A percentile compares a stretch with the other conserved stretches of the same genome.
Conservation (phyloP, 2,113 vertebrate genomes). For the Phyllostomus discolor region DNA sequence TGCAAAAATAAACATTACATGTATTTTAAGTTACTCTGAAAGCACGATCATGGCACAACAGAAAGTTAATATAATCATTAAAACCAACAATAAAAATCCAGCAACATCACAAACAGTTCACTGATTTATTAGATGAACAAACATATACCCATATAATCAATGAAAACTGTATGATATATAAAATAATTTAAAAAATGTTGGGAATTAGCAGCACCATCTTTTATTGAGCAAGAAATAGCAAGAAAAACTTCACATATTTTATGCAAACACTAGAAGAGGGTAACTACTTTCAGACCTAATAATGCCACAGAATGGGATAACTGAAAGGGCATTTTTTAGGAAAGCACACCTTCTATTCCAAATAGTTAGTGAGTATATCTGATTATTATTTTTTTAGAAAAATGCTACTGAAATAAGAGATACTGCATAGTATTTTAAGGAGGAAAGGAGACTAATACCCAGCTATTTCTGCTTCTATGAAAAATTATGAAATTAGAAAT, state of each 20-base stretch:
- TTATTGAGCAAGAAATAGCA: conserved; percentile 74
- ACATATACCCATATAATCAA: conserved; percentile 76
- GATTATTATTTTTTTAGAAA: conserved; percentile 73
- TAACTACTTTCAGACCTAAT: conserved; percentile 58
- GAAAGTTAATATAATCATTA: not conserved
- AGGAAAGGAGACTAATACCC: conserved; percentile 68
- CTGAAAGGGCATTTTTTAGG: conserved; percentile 35
- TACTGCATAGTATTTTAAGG: conserved; percentile 83
- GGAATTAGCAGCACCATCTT: conserved; percentile 79
- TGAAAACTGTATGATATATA: conserved; percentile 76
- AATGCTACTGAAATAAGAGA: conserved; percentile 76
- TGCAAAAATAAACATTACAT: conserved; percentile 27
- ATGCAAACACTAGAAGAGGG: conserved; percentile 44
- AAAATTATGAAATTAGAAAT: conserved; percentile 83
- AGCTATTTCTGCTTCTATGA: conserved; percentile 73
- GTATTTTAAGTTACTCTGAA: conserved; percentile 49
- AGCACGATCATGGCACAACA: conserved; percentile 18
- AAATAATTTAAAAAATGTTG: conserved; percentile 84
- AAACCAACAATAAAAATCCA: conserved; percentile 49
- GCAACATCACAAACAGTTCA: conserved; percentile 66
- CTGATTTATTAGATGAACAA: conserved; percentile 81
- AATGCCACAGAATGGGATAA: conserved; percentile 57
- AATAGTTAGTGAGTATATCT: conserved; percentile 65
- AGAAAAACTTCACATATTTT: conserved; percentile 70
- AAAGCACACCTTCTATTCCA: conserved; percentile 15